Conservation (phyloP, 2,113 vertebrate species). For the Glaucomys volans region DNA sequence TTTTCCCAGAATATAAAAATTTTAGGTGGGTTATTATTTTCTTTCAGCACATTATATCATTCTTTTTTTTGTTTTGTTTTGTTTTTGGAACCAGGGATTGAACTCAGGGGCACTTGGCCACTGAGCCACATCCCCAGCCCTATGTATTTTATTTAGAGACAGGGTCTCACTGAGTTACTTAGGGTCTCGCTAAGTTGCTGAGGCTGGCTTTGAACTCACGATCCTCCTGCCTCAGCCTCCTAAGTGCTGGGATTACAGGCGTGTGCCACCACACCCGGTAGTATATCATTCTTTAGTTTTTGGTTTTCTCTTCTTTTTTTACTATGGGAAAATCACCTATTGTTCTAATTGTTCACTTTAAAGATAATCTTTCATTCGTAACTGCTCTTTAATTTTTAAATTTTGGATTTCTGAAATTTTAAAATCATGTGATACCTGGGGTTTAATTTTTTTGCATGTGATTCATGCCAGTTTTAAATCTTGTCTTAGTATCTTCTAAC, state of each 20-base stretch:
- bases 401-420: slow-evolving; percentile 39
- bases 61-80: no score
- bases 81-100: no score
- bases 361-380: not conserved
- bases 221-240: no score
- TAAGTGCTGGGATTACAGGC: no score
- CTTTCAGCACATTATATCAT: not conserved
- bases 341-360: not conserved
- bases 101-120: no score
- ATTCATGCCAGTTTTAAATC: not conserved
- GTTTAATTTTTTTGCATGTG: not conserved
- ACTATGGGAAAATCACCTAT: not conserved
- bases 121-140: no score
- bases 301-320: not conserved
- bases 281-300: not conserved
- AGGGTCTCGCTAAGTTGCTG: no score
- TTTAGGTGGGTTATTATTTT: not conserved
- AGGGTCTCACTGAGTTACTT: no score
- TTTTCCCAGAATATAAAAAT: not conserved
- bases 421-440: not conserved
- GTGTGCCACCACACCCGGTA: no score
- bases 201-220: no score
- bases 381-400: not conserved
- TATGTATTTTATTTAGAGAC: no score
- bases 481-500: not conserved